Evolutionary conservation across 1,140 invertebrate species (phyloP), one percentile per base, ranked within the genome.

Genomic region (Probaryconus sp.): DNA sequence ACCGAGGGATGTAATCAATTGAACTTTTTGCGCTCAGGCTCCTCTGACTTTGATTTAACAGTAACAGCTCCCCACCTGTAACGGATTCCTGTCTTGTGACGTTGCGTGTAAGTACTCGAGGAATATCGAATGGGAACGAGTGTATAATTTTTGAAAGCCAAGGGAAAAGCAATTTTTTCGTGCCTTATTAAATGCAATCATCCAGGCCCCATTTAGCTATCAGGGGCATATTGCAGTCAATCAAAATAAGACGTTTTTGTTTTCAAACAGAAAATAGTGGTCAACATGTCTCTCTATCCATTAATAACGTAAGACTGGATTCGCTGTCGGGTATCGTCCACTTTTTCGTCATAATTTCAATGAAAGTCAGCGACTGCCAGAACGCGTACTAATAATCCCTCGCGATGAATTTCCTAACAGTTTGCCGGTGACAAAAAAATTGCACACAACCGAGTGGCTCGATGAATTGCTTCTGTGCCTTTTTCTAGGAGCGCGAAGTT

Each of bases 1-100:
- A 70, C 40, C 28, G 53, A 65, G 60, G 71, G 76, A 79, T 78
- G 77, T 63, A 76, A 78, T 82, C 80, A 76, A 79, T 82, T 74
- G 76, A 47, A 74, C 55, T 80, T 82, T 78, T 80, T 80, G 58
- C 48, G n/a, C n/a, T n/a, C 2, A 9, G 6, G 35, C 50, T 30
- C 16, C 42, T 38, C 35, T 61, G 60, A 48, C 77, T 73, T 76
- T 69, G 72, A 60, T 68, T 78, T 72, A 79, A 78, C 77, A 71
- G 70, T 76, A 71, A 78, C 73, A 47, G 43, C 53, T 72, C 17
- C 48, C 53, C 68, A 56, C 55, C n/a, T 24, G 24, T 81, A 81
- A 81, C 80, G 72, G 75, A 47, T 72, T 74, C 43, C 37, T 69
- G 63, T 79, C 77, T 81, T 76, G 51, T 69, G 26, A 53, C 61